A percentile compares a stretch with the other conserved stretches of the same genome.
Conservation (phyloP, 2,797 vertebrate species). For the Danio tinwini region DNA sequence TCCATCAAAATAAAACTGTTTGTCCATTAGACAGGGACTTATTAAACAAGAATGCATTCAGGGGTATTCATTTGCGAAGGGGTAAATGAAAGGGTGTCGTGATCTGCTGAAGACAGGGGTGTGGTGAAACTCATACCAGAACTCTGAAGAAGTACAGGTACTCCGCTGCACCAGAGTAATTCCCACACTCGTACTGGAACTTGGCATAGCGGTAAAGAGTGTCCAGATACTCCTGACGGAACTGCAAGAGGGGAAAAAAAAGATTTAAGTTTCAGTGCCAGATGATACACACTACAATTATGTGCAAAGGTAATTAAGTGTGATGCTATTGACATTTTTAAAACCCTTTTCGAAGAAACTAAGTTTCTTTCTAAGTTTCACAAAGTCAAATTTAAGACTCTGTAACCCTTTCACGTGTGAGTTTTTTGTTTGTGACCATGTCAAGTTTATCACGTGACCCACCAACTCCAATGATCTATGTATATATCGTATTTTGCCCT, state of each 20-base stretch:
- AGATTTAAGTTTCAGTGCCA: not conserved
- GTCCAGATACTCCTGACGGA: constrained; percentile 97
- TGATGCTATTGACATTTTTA: not conserved
- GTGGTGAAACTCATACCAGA: constrained; percentile 85
- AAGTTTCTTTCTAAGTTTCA: too few relatives aligned
- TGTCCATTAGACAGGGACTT: constrained; percentile 45
- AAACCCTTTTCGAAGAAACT: too few relatives aligned
- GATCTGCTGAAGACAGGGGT: constrained; percentile 14
- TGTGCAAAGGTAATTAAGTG: not conserved
- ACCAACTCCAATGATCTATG: too few relatives aligned
- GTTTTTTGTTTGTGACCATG: too few relatives aligned
- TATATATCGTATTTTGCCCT: too few relatives aligned
- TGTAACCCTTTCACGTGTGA: too few relatives aligned
- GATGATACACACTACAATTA: not conserved
- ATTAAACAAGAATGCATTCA: constrained; percentile 26
- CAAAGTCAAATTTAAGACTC: too few relatives aligned
- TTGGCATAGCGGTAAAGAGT: constrained; percentile 97
- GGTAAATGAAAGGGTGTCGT: constrained; percentile 34
- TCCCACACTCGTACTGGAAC: constrained; percentile 98
- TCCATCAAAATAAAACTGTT: constrained; percentile 50
- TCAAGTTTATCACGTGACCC: too few relatives aligned
- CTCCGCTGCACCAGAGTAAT: constrained; percentile 96
- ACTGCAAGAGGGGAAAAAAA: constrained; percentile 73
- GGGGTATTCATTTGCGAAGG: constrained; percentile 11
- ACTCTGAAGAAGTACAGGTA: constrained; percentile 99